Evolutionary conservation across 2,797 vertebrate genomes (phyloP), one percentile per base, ranked within the genome.

Genomic region (Cossypha dichroa): DNA sequence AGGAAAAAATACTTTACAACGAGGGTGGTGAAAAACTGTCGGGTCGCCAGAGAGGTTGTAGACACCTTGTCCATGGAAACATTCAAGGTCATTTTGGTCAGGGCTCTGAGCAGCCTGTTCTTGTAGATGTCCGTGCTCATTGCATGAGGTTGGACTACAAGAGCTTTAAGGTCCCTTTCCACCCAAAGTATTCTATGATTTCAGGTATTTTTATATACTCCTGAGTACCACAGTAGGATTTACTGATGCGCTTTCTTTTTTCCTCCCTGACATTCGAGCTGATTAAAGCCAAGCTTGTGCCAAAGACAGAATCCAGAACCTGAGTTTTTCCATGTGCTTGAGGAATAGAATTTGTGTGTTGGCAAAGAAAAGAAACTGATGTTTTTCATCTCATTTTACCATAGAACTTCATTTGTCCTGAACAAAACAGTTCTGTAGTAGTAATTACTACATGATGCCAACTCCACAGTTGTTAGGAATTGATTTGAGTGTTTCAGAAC

Each of bases 401-500:
- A 28, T 16, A 79, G 31, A 82, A 73, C 21, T 69, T 91, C 0
- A 3, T 68, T 92, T 92, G 34, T 64, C 33, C 63, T 49, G 28
- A 79, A 49, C 21, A 31, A 28, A 91, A n/a, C 43, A 40, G 19
- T 36, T 25, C 25, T 76, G 9, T 54, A 85, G 38, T 78, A 74
- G 17, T 76, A 75, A 34, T 69, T 89, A 18, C 36, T 51, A 13
- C 8, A 10, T 38, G 59, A 34, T 76, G 67, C 36, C 29, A 43
- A 16, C 43, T 78, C 59, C 11, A 29, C 54, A 78, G 77, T 55
- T 55, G 18, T 23, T 43, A 56, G 51, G 23, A 93, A 52, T 49
- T 87, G 34, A 46, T 84, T 64, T 72, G 46, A 31, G 10, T 79
- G 41, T 94, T 93, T 58, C 69, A 89, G 70, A 76, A 89, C 67